These are phyloP conservation scores for Azorinus chamasolen DNA, from an alignment of 2,888 invertebrate species.

Conservation along the genomic window DNA sequence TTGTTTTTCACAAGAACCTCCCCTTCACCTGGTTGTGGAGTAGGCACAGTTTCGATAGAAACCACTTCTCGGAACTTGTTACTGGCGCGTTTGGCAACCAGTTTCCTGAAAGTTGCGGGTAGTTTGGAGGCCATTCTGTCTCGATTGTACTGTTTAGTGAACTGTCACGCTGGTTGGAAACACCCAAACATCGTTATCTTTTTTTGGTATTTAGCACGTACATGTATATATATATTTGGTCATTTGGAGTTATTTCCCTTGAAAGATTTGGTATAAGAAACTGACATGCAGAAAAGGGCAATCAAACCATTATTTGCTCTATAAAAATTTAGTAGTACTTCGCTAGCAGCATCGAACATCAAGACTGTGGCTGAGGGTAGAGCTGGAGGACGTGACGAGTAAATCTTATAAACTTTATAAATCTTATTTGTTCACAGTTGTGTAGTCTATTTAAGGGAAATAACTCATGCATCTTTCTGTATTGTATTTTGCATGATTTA, in stretches of 20 bases:
- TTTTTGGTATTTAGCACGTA: background rate
- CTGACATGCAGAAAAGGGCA: too few species aligned
- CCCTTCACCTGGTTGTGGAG: slow-evolving; percentile 77
- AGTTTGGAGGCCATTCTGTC: slow-evolving; percentile 70
- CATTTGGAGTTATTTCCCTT: background rate
- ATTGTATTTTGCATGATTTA: too few species aligned
- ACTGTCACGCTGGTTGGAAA: slow-evolving; percentile 15
- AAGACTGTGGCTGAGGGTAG: too few species aligned
- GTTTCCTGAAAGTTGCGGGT: slow-evolving; percentile 78
- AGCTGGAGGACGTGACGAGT: too few species aligned
- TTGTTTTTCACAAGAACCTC: slow-evolving; percentile 83
- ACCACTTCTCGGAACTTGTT: slow-evolving; percentile 82
- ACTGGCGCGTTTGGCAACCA: slow-evolving; percentile 80
- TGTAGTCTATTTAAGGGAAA: too few species aligned
- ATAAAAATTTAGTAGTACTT: too few species aligned
- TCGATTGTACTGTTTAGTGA: slow-evolving; percentile 6
- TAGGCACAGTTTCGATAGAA: slow-evolving; percentile 73
- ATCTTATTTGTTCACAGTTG: too few species aligned
- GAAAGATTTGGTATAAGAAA: too few species aligned
- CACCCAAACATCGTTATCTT: slow-evolving; percentile 1
- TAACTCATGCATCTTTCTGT: too few species aligned
- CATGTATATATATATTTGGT: background rate
- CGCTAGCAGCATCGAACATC: too few species aligned
- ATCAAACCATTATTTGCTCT: too few species aligned
- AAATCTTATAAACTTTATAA: too few species aligned